Evolutionary conservation across 2,797 vertebrate genomes (phyloP).

Genomic region (Nannoperca australis): DNA sequence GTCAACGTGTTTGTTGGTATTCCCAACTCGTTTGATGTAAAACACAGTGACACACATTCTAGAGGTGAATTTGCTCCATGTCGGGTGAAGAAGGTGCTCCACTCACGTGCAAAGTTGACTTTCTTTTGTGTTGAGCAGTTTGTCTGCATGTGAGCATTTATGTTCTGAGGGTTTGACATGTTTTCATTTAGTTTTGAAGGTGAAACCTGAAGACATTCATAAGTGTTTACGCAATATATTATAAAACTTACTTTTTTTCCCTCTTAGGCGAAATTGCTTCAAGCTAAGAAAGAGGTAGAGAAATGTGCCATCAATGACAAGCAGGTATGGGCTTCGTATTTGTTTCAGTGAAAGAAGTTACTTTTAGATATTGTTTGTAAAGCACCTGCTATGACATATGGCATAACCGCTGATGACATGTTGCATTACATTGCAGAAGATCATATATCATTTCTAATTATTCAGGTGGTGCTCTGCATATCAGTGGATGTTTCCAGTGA

Average conservation of each 20-base stretch:
- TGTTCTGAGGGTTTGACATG: not conserved
- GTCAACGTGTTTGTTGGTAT: slow-evolving; percentile 38
- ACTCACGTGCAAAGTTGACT: not conserved
- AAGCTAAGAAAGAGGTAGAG: slow-evolving; percentile 97
- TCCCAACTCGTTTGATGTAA: slow-evolving; percentile 29
- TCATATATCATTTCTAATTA: slow-evolving; percentile 24
- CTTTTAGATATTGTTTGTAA: slow-evolving; percentile 2
- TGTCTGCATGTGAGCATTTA: not conserved
- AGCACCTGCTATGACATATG: not conserved
- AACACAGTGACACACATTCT: slow-evolving; percentile 8
- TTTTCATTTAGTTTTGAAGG: slow-evolving; percentile 1
- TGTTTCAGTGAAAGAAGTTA: not conserved
- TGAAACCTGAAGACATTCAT: not conserved
- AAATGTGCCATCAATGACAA: slow-evolving; percentile 96
- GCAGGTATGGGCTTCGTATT: slow-evolving; percentile 85
- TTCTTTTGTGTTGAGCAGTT: slow-evolving; percentile 18
- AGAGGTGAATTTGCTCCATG: slow-evolving; percentile 32
- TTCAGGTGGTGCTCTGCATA: slow-evolving; percentile 96
- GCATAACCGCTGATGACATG: not conserved
- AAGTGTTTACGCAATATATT: not conserved
- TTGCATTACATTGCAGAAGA: slow-evolving; percentile 24
- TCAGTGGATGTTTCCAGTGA: slow-evolving; percentile 97
- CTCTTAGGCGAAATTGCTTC: slow-evolving; percentile 90
- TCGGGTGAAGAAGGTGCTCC: not conserved
- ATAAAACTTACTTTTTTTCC: not conserved